Base-by-base conservation (phyloP, 1,140 invertebrate species). In the Goniozus legneri region DNA sequence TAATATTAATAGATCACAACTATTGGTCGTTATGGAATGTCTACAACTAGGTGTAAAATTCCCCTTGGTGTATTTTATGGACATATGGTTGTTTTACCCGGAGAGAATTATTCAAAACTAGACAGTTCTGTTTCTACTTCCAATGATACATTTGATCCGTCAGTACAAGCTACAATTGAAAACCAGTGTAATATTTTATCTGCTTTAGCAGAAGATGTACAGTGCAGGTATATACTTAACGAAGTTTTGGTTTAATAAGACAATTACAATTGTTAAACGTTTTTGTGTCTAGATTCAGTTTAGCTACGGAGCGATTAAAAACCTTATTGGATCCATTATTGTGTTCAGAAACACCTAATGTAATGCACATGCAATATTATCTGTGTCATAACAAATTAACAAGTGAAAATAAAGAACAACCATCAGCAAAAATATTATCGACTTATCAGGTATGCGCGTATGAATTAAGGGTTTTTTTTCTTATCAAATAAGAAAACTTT, bases 31-130 rank as follows among this genome's bases (percentile, higher is more conserved):
- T 92, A 93, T 65, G 92, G 92, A 43, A 92, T 92, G 88, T 87
- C 88, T 30, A 86, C 90, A 0, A 90, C 89, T 18, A 84, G 89
- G 55, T 93, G 91, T 60, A 86, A 89, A 70, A 93, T 95, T 40
- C 91, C 92, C 1, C 75, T 95, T 15, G 93, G 92, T n/a, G 86
- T 86, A 64, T 95, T 95, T 72, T 95, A 91, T 65, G 93, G 93
- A 2, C 91, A 95, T 66, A 84, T 91, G 31, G 83, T 89, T 18
- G 80, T 91, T 38, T 68, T 88, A 30, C 85, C 85, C 4, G 84
- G 83, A 54, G 85, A 83, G 71, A 75, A 79, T 48, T 82, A 82
- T 50, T 77, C 77, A 0, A 78, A 81, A 62, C 53, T 71, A 69
- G 49, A 75, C 62, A 50, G 69, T 64, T 44, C 63, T 65, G 53